These are phyloP conservation scores for Syrrhaptes paradoxus DNA, from an alignment of 2,113 vertebrate genomes.

Conservation along the genomic window DNA sequence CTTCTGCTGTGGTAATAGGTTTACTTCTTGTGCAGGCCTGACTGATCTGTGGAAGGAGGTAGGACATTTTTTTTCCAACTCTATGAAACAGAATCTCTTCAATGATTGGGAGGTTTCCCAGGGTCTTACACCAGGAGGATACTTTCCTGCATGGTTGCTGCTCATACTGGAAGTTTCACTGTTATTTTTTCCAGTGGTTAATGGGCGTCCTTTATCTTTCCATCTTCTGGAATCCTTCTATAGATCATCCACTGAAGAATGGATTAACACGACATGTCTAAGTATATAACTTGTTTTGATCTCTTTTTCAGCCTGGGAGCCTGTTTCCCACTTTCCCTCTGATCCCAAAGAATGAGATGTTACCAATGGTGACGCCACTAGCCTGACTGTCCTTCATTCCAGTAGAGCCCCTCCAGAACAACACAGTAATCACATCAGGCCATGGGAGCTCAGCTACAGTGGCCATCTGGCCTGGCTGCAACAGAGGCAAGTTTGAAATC, in stretches of 20 bases:
- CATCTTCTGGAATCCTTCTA: neutral
- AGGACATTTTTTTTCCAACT: neutral
- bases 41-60: neutral
- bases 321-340: neutral
- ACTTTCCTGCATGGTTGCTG: neutral
- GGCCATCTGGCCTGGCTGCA: neutral
- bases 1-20: neutral
- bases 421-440: neutral
- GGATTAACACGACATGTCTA: neutral
- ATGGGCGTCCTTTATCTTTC: neutral
- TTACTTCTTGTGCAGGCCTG: neutral
- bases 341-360: neutral
- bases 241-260: neutral
- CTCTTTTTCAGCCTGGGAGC: neutral
- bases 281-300: neutral
- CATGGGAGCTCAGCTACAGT: neutral
- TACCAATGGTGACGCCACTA: neutral
- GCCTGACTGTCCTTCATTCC: neutral
- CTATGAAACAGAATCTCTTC: neutral
- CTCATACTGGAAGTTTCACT: neutral
- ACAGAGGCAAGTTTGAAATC: neutral
- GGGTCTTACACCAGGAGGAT: neutral
- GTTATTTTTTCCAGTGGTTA: neutral
- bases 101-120: neutral
- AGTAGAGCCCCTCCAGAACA: neutral